Conservation (phyloP, 2,797 vertebrate genomes). For the Protosalanx chinensis region DNA sequence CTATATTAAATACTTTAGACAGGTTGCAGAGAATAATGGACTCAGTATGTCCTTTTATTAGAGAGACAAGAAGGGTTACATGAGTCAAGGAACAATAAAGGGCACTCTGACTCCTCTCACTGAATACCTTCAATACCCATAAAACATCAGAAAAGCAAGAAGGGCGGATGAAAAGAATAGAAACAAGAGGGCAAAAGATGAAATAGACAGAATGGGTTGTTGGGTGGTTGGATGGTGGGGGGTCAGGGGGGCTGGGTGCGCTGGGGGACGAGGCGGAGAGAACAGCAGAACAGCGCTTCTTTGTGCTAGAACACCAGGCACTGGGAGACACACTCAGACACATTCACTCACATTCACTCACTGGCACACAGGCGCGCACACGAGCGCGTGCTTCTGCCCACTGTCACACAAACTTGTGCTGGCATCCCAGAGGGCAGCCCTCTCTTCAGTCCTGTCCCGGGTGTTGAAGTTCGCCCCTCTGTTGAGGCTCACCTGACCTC, state of each 20-base stretch:
- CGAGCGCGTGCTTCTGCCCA: constrained; percentile 73
- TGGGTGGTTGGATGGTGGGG: constrained; percentile 51
- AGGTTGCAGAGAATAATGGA: not conserved
- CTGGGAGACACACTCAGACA: constrained; percentile 79
- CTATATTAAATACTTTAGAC: not conserved
- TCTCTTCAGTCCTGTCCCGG: constrained; percentile 62
- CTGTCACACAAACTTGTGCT: constrained; percentile 66
- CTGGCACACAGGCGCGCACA: constrained; percentile 62
- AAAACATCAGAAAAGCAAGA: constrained; percentile 47
- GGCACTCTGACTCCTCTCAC: constrained; percentile 24
- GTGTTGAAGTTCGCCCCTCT: constrained; percentile 44
- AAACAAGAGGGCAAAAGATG: constrained; percentile 61
- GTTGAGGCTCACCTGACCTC: constrained; percentile 35
- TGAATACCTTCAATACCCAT: constrained; percentile 54
- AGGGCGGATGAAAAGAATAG: constrained; percentile 49
- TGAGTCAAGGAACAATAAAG: constrained; percentile 8
- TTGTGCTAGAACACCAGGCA: constrained; percentile 81
- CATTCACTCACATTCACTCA: constrained; percentile 72
- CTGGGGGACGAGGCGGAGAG: constrained; percentile 59
- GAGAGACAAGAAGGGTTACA: constrained; percentile 34
- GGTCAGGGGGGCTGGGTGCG: constrained; percentile 50
- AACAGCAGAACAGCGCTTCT: constrained; percentile 70
- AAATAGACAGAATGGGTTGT: constrained; percentile 63
- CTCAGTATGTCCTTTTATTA: not conserved
- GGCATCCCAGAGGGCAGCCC: constrained; percentile 69